Evolutionary conservation across 2,113 vertebrate species (phyloP).

Genomic region (Redunca redunca): DNA sequence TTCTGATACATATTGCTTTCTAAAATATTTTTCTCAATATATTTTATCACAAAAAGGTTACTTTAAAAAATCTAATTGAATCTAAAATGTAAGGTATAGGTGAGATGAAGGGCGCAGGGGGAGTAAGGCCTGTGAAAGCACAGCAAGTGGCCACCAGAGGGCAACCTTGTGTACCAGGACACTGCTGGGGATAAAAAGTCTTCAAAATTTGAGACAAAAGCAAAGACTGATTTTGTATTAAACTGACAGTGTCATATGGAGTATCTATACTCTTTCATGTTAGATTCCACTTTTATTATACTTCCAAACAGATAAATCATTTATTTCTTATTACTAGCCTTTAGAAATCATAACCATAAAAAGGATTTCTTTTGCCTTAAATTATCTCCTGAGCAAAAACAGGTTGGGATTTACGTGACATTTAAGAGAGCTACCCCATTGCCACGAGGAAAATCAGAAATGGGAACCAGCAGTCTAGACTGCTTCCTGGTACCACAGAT

Average conservation of each 20-base stretch:
- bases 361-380: slow-evolving; percentile 27
- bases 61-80: slow-evolving; percentile 19
- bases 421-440: background rate
- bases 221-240: background rate
- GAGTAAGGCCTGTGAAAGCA: background rate
- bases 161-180: slow-evolving; percentile 57
- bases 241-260: slow-evolving; percentile 68
- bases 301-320: background rate
- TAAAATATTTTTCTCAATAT: background rate
- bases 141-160: slow-evolving; percentile 72
- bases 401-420: background rate
- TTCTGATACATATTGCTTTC: background rate
- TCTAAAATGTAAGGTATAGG: background rate
- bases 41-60: background rate
- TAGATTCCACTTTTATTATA: slow-evolving; percentile 6
- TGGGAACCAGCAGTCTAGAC: background rate
- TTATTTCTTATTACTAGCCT: background rate
- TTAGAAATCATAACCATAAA: slow-evolving; percentile 7
- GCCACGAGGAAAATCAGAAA: background rate
- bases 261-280: slow-evolving; percentile 43
- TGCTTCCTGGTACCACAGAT: background rate
- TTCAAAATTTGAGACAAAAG: slow-evolving; percentile 50
- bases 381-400: background rate
- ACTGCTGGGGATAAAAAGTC: background rate
- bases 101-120: background rate